phyloP scores from a whole-genome alignment of 2,797 vertebrate species.

The Gymnopithys bicolor region DNA sequence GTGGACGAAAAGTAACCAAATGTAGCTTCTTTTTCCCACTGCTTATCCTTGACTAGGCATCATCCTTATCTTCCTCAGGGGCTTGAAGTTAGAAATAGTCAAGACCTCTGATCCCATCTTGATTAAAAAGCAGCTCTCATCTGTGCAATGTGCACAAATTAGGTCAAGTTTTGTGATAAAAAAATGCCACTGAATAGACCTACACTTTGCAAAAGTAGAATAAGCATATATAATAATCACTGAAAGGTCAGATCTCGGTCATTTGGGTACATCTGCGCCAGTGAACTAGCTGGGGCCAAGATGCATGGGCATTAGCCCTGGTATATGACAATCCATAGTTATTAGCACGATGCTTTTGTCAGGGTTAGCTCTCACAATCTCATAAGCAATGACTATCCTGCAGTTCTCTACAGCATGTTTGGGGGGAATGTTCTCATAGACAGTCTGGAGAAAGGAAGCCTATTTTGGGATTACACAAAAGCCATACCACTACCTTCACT shows the following conservation, averaged over 20 bases:
- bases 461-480: background rate
- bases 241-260: background rate
- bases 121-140: background rate
- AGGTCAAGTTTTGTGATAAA: background rate
- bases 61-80: background rate
- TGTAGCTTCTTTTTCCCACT: background rate
- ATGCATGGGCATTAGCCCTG: rapidly evolving
- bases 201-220: background rate
- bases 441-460: background rate
- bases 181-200: background rate
- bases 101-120: background rate
- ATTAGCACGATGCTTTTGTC: background rate
- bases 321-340: rapidly evolving
- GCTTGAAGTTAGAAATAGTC: background rate
- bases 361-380: background rate
- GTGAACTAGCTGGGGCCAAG: background rate
- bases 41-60: background rate
- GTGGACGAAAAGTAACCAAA: background rate
- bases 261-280: background rate
- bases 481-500: background rate
- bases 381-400: background rate
- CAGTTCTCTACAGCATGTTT: background rate
- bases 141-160: background rate
- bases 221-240: background rate
- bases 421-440: background rate